Evolutionary conservation across 2,888 invertebrate genomes (phyloP), one percentile per base, ranked within the genome.

Genomic region (Mamestra brassicae): DNA sequence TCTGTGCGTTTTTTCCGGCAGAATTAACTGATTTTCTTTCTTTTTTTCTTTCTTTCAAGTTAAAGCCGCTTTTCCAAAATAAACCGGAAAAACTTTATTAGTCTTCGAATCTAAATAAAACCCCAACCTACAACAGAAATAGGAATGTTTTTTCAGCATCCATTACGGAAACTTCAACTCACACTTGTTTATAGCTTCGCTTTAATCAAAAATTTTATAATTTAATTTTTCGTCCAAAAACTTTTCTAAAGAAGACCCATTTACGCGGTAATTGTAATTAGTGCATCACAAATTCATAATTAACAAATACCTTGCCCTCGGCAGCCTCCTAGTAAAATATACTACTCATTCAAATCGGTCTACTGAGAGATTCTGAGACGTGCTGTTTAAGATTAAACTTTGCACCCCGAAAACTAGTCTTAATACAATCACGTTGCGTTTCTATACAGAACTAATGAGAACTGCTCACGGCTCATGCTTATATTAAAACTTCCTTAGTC

Each of bases 311-410:
- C n/a, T 4, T 3, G 3, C 36, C 8, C 34, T 26, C 7, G 52
- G n/a, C 47, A 15, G 36, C 15, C 34, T 36, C 57, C 54, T 17
- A 60, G 17, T 26, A 26, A n/a, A 47, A 61, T 81, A 10, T 36
- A 54, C 50, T 58, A 69, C 47, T 60, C 62, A 26, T 57, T 65
- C 42, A 58, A 62, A 80, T 26, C 45, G 45, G 47, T 68, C 34
- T 45, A 13, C 63, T 11, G 45, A 11, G 45, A 60, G 60, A 50
- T 66, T 60, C 61, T 63, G 36, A 52, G 69, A 60, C 60, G 55
- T 38, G 50, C 54, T 47, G 54, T 45, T 26, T 55, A 47, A 74
- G 67, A 78, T 83, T 72, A 71, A 85, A 77, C 60, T 77, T 69
- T 34, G 62, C 47, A 13, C 61, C 38, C 34, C 38, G 38, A 77